Base-by-base conservation (phyloP, 2,888 invertebrate species). In the Caenorhabditis sinica region DNA sequence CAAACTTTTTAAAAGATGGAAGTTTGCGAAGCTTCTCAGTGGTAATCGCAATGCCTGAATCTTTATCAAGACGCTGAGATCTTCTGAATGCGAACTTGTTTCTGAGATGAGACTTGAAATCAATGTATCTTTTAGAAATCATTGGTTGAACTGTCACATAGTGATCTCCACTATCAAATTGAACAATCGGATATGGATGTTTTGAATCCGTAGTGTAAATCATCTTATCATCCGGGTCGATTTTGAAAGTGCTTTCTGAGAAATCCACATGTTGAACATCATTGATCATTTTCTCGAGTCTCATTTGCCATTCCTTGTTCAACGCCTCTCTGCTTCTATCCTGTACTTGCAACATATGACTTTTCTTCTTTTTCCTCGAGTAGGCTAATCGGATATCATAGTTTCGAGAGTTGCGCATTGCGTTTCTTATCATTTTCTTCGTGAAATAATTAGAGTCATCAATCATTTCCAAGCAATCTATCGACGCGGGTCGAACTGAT, bases 121-220 rank as follows among this genome's bases (percentile, higher is more conserved):
- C 60, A 17, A 33, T 40, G n/a, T 51, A 61, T 25, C 30, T 56
- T 49, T 56, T 76, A 0, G 82, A 66, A 23, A 71, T 49, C 56
- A 72, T 58, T 40, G 82, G 82, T n/a, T 66, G 75, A 30, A 82
- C 65, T 8, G 82, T 82, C 45, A 82, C 69, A 30, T 43, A 71
- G 17, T 77, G 43, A 0, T 43, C 17, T 28, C 56, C 58, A 23
- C 36, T 72, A 9, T 82, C 76, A 17, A 82, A 63, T 25, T 82
- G 75, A 28, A 76, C 76, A 20, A 82, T 28, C 13, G 82, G 82
- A 25, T 28, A 82, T 49, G 66, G 53, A 20, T 72, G 63, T 15
- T 82, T 11, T n/a, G 40, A 25, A 36, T 80, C 80, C 4, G 65
- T 33, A 4, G 72, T 73, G 49, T 80, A 60, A 15, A 80, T 53